Base-by-base conservation (phyloP, 2,797 vertebrate species). In the Holocentrus rufus region DNA sequence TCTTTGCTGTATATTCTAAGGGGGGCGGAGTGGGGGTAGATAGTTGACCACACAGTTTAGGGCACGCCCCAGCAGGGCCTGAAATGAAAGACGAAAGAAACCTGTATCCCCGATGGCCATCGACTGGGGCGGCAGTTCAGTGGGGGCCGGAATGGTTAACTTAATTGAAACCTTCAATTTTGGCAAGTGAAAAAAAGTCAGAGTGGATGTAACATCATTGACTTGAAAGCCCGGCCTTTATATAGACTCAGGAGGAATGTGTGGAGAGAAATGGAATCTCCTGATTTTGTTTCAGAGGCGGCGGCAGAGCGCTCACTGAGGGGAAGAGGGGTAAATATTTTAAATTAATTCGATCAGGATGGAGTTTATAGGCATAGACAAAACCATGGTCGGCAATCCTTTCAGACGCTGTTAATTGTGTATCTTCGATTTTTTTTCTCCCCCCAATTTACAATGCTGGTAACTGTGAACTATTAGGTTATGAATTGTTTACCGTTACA, bases 71-170 rank as follows among this genome's bases (percentile, higher is more conserved):
- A 30, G 60, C 34, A 68, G 46, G 46, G 23, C 17, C 67, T 84
- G 65, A 80, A 89, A 87, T 83, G 85, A 86, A 76, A 87, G 79
- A 87, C 36, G 54, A 64, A 58, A 6, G 50, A 74, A 81, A 63
- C 60, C 65, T 55, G 46, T 7, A 46, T 77, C 65, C 57, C 46
- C 64, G 42, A 70, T 75, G 77, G 70, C 72, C 74, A 63, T 85
- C 66, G 53, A 44, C 62, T 36, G 22, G 52, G 14, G 56, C 22
- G 0, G 9, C 0, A 50, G 69, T 34, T 81, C 75, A 52, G 57
- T 60, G 64, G 42, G 75, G 76, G 74, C 73, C 44, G 27, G 65
- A 79, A 73, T 22, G 74, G 73, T 64, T 14, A 46, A 77, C 31
- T 47, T 69, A 62, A 80, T 75, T 80, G 50, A 82, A 85, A 81